phyloP scores from a whole-genome alignment of 1,140 invertebrate species.

The Calosoma granatense region DNA sequence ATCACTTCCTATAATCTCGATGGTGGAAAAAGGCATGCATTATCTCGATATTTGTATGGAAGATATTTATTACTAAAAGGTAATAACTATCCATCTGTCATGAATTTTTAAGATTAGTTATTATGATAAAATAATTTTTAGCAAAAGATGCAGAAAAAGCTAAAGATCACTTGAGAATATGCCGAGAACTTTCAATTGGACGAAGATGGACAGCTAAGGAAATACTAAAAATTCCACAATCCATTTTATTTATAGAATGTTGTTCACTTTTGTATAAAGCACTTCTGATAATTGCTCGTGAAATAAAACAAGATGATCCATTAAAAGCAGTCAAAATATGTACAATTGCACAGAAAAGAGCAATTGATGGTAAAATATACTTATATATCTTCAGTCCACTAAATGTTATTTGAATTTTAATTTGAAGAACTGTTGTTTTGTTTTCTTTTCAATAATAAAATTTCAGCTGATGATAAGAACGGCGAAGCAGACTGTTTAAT shows the following conservation, averaged over 20 bases:
- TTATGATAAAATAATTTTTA: too few relatives aligned
- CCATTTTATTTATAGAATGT: constrained; percentile 37
- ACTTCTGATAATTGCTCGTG: constrained; percentile 34
- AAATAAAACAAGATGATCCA: constrained; percentile 27
- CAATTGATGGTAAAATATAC: constrained; percentile 35
- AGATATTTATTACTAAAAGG: constrained; percentile 43
- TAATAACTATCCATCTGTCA: constrained; percentile 19
- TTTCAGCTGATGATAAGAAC: constrained; percentile 32
- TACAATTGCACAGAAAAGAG: constrained; percentile 38
- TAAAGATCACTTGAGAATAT: constrained; percentile 24
- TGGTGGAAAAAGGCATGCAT: constrained; percentile 35
- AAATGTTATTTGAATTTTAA: not conserved
- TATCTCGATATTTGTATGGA: constrained; percentile 42
- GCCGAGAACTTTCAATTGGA: constrained; percentile 24
- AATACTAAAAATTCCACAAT: constrained; percentile 18
- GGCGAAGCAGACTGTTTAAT: constrained; percentile 38
- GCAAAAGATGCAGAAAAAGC: constrained; percentile 28
- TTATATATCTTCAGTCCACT: not conserved
- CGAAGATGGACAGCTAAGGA: constrained; percentile 30
- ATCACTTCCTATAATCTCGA: constrained; percentile 34
- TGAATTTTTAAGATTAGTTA: not conserved
- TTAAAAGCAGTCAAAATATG: constrained; percentile 36
- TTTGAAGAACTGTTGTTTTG: too few relatives aligned
- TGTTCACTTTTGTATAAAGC: constrained; percentile 38
- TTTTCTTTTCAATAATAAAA: too few relatives aligned